Conservation (phyloP, 2,888 invertebrate species). For the Orthosia gothica region DNA sequence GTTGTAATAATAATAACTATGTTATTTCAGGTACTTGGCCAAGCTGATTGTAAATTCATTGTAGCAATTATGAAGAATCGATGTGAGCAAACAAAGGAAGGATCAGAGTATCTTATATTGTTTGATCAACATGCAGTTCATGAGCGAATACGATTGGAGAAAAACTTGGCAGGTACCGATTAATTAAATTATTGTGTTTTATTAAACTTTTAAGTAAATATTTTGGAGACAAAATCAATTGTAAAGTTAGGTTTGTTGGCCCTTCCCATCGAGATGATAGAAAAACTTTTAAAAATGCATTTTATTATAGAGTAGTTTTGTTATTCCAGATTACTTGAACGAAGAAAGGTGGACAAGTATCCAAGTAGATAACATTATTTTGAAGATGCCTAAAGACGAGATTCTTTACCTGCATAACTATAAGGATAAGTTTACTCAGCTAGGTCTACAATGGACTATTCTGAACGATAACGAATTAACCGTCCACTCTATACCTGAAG, state of each 20-base stretch:
- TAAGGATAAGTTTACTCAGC: conserved; percentile 89
- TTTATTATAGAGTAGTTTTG: background rate
- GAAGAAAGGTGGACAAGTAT: conserved; percentile 82
- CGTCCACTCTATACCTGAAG: conserved; percentile 92
- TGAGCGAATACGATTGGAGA: conserved; percentile 95
- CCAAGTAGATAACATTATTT: conserved; percentile 74
- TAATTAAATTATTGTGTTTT: background rate
- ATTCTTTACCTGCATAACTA: conserved; percentile 90
- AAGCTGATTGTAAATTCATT: conserved; percentile 95
- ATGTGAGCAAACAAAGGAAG: conserved; percentile 72
- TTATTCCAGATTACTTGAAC: conserved; percentile 86
- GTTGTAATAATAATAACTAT: background rate
- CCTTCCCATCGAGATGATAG: background rate
- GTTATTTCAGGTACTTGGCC: conserved; percentile 92
- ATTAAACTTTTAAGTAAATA: no score
- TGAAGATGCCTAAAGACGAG: conserved; percentile 86
- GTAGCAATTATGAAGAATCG: conserved; percentile 84
- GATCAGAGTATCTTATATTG: conserved; percentile 90
- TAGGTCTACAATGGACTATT: conserved; percentile 91
- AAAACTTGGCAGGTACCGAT: conserved; percentile 91
- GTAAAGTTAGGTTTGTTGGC: background rate
- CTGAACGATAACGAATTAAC: conserved; percentile 83
- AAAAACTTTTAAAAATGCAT: background rate
- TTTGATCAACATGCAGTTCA: conserved; percentile 98
- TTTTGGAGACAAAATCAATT: no score